Percentiles rank a stretch among this genome's conserved stretches.
Conservation (phyloP, 2,113 vertebrate genomes). For the Garra rufa region DNA sequence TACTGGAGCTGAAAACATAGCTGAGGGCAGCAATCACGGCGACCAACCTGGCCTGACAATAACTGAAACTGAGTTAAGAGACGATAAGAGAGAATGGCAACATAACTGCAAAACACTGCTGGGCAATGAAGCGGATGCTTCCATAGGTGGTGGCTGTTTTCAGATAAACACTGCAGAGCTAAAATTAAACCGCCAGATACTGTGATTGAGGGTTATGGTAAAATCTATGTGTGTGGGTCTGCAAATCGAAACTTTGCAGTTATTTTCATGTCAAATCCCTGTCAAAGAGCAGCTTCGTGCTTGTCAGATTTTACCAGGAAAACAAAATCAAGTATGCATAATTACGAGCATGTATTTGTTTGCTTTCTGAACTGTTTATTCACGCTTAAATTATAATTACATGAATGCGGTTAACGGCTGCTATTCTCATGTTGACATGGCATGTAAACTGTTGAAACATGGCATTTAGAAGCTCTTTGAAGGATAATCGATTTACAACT, state of each 20-base stretch:
- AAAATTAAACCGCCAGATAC: conserved; percentile 8
- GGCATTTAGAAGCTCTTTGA: neutral
- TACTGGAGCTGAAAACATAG: conserved; percentile 37
- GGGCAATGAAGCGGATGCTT: conserved; percentile 29
- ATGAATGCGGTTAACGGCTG: neutral
- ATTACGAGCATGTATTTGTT: neutral
- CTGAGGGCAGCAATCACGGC: conserved; percentile 37
- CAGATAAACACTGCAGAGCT: conserved; percentile 17
- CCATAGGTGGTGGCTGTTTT: neutral
- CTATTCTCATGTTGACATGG: neutral
- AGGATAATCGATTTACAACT: neutral
- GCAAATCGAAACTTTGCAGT: conserved; percentile 1
- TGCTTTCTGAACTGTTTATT: neutral
- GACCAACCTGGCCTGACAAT: conserved; percentile 38
- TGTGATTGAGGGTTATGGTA: conserved; percentile 11
- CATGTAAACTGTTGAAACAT: neutral
- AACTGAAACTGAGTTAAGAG: conserved; percentile 20
- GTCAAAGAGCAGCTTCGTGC: neutral
- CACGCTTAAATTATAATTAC: neutral
- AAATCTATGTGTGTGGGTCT: neutral
- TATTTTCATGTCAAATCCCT: conserved; percentile 9
- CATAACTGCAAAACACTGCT: conserved; percentile 16
- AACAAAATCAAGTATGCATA: neutral
- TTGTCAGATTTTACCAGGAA: neutral
- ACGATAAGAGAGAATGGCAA: conserved; percentile 25